A percentile compares a stretch with the other conserved stretches of the same genome.
phyloP scores from a whole-genome alignment of 2,797 vertebrate genomes.

The Rachycentron canadum region DNA sequence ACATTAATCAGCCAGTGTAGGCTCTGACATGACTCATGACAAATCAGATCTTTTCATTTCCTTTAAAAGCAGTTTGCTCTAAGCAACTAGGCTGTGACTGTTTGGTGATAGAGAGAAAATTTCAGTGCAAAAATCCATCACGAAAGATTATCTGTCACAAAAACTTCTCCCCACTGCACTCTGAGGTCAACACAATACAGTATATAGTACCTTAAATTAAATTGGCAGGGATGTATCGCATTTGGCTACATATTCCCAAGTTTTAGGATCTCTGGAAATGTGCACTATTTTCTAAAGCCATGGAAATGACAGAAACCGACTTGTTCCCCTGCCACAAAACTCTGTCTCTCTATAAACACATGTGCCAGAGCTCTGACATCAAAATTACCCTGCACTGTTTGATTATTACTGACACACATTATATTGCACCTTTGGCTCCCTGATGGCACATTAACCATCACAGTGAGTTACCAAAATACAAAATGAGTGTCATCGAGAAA shows the following conservation, averaged over 20 bases:
- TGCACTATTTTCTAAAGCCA: background rate
- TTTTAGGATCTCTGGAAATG: background rate
- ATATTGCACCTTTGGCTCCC: constrained; percentile 36
- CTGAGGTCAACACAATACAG: constrained; percentile 25
- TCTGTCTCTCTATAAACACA: background rate
- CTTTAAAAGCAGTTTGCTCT: constrained; percentile 40
- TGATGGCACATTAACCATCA: constrained; percentile 23
- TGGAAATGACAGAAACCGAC: constrained; percentile 26
- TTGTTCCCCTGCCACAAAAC: constrained; percentile 12
- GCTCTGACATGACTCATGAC: constrained; percentile 45
- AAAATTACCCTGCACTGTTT: constrained; percentile 26
- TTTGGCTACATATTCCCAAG: constrained; percentile 10
- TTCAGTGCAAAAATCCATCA: constrained; percentile 16
- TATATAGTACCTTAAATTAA: constrained; percentile 35
- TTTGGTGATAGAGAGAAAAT: constrained; percentile 29
- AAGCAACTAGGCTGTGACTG: constrained; percentile 5
- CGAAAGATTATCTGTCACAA: constrained; percentile 25
- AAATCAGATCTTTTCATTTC: constrained; percentile 27
- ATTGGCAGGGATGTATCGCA: constrained; percentile 22
- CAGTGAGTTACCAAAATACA: constrained; percentile 33
- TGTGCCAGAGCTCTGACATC: background rate
- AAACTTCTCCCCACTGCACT: constrained; percentile 25
- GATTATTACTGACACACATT: constrained; percentile 44
- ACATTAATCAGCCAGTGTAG: constrained; percentile 47
- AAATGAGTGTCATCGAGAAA: constrained; percentile 50